phyloP scores from a whole-genome alignment of 2,888 invertebrate species.

The Apamea anceps region DNA sequence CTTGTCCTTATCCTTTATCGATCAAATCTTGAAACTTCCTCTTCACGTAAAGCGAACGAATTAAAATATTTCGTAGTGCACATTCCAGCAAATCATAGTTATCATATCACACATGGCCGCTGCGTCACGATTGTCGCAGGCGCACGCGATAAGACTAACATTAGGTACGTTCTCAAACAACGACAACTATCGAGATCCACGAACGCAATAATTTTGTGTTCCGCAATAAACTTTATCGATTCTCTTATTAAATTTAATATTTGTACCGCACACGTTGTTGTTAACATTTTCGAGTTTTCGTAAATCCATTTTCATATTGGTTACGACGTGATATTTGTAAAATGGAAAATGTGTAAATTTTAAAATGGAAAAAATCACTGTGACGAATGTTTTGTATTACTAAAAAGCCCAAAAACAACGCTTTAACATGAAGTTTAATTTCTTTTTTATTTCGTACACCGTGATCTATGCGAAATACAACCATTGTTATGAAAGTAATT shows the following conservation, averaged over 20 bases:
- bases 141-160: conserved; percentile 80
- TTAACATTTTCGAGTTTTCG: conserved; percentile 41
- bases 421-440: conserved; percentile 50
- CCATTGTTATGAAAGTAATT: conserved; percentile 50
- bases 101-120: conserved; percentile 79
- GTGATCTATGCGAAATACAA: conserved; percentile 39
- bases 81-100: conserved; percentile 72
- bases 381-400: neutral
- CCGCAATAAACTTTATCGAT: conserved; percentile 87
- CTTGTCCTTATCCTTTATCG: conserved; percentile 30
- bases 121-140: conserved; percentile 87
- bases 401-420: neutral
- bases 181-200: conserved; percentile 89
- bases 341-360: neutral
- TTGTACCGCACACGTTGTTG: conserved; percentile 66
- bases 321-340: conserved; percentile 8
- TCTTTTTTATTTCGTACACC: conserved; percentile 47
- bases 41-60: conserved; percentile 54
- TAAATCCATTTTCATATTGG: conserved; percentile 34
- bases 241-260: conserved; percentile 87
- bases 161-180: conserved; percentile 83
- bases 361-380: neutral
- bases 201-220: conserved; percentile 87
- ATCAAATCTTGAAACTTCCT: conserved; percentile 52
- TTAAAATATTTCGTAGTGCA: conserved; percentile 68